Evolutionary conservation across 92 coral and sea anemone species (phyloP), one percentile per base, ranked within the genome.

Genomic region (Palythoa caribaeorum): DNA sequence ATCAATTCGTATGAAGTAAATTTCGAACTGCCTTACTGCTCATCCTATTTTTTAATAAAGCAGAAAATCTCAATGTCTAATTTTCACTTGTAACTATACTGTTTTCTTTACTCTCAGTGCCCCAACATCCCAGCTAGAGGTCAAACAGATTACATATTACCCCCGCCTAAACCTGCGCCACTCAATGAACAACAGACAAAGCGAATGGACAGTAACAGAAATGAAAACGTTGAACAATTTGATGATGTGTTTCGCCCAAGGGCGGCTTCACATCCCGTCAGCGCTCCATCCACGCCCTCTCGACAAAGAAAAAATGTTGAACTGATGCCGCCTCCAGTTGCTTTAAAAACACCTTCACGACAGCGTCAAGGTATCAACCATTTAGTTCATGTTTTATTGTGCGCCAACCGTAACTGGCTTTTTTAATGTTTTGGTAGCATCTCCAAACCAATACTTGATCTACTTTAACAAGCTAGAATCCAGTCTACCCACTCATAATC

Each of bases 111-210:
- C 35, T 16, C 38, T 47, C 35, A 73, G 78, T 17, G 55, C 15
- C 98, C 98, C 37, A 93, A 95, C 79, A 88, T 92, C 15, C 93
- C 83, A 57, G 89, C 74, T 50, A 81, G 77, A 48, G 94, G 87
- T 52, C 89, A 89, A 19, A 48, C 89, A 11, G 96, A 94, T 8
- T 95, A 94, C 84, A 91, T 93, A 12, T 91, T 95, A 40, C 93
- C 93, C 2, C 96, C 98, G 1, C 98, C 98, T n/a, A 95, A 95
- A 57, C 91, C 93, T 2, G 71, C 90, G 3, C 98, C 98, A 13
- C 88, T 87, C 93, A 74, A 54, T 55, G 80, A 74, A 59, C 73
- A 57, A 60, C 90, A 89, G 47, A 76, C 91, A 28, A 93, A 88
- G 63, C 88, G 95, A 73, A 88, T 88, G 48, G 57, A 90, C 1